phyloP scores from a whole-genome alignment of 53 echinoderm and acorn worm species.

The Pentamera pediparva region DNA sequence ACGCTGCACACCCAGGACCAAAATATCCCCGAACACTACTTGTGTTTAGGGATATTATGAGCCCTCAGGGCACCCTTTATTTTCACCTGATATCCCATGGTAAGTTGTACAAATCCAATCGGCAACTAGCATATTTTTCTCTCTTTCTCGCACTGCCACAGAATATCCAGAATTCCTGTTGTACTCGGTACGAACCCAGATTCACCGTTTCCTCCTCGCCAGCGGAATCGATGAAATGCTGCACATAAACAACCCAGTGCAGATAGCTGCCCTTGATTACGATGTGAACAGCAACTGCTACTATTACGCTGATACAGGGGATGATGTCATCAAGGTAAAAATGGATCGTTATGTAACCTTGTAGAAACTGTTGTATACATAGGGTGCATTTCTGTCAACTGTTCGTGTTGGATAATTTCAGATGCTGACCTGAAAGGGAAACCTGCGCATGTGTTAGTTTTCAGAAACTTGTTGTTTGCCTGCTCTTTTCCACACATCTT shows the following conservation, averaged over 20 bases:
- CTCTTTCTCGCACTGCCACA: not conserved
- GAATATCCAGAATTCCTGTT: slow-evolving; percentile 84
- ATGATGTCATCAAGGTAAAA: slow-evolving; percentile 71
- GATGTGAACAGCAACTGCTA: slow-evolving; percentile 67
- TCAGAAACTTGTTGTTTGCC: too few species aligned
- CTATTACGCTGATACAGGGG: slow-evolving; percentile 74
- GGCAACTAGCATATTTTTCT: too few species aligned
- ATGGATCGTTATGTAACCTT: not conserved
- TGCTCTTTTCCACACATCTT: too few species aligned
- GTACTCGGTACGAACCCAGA: slow-evolving; percentile 67
- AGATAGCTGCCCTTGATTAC: slow-evolving; percentile 77
- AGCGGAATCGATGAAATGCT: slow-evolving; percentile 45
- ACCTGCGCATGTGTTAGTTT: too few species aligned
- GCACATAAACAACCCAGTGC: slow-evolving; percentile 41
- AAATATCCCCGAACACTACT: too few species aligned
- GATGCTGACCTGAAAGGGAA: not conserved
- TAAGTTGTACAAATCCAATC: too few species aligned
- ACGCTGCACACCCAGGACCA: too few species aligned
- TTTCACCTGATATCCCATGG: too few species aligned
- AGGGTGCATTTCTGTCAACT: too few species aligned
- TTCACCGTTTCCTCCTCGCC: slow-evolving; percentile 67
- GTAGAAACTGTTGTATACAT: not conserved
- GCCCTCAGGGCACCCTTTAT: too few species aligned
- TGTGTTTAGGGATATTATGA: too few species aligned
- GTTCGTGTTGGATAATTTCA: too few species aligned